Evolutionary conservation across 1,140 invertebrate species (phyloP).

Genomic region (Pogonus chalceus): DNA sequence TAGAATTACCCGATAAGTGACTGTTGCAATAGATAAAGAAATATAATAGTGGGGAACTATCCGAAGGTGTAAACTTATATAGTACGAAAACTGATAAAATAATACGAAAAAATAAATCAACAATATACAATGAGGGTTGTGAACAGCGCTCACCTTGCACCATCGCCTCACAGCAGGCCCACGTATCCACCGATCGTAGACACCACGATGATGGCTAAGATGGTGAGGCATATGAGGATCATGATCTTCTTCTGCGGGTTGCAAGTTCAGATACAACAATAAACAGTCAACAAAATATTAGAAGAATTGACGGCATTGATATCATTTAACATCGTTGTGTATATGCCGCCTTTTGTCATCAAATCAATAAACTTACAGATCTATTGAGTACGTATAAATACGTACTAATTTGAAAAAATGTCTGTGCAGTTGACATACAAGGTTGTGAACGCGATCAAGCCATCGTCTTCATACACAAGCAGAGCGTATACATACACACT

Average conservation of each 20-base stretch:
- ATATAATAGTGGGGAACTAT: no score
- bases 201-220: slow-evolving; percentile 76
- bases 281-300: slow-evolving; percentile 19
- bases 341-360: neutral
- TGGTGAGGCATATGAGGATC: slow-evolving; percentile 91
- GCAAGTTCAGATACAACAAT: slow-evolving; percentile 39
- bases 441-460: no score
- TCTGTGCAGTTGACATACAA: no score
- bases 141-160: slow-evolving; percentile 17
- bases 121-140: slow-evolving; percentile 16
- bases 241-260: slow-evolving; percentile 96
- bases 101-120: slow-evolving; percentile 2
- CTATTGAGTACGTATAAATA: no score
- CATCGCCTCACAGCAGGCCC: slow-evolving; percentile 29
- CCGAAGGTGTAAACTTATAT: no score
- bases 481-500: neutral
- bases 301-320: neutral
- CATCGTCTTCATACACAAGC: neutral
- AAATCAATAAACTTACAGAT: no score
- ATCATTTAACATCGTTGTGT: neutral
- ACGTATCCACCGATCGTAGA: slow-evolving; percentile 64
- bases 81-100: slow-evolving; percentile 13
- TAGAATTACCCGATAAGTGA: no score
- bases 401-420: no score
- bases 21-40: no score